Evolutionary conservation across 2,113 vertebrate species (phyloP).

Genomic region (Paracanthobrama guichenoti): DNA sequence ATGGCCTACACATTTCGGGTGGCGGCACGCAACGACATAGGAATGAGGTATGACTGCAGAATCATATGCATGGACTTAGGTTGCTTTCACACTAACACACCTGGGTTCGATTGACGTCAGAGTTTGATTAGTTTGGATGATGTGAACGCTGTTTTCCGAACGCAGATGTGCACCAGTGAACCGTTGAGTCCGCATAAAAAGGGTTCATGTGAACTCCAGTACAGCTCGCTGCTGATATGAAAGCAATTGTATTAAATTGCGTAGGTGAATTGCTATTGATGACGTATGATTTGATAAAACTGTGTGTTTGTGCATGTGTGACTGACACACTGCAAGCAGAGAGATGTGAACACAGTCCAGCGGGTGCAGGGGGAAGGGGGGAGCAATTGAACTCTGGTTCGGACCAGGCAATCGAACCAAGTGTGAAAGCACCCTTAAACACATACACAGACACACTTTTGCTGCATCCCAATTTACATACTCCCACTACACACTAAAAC

Average conservation of each 20-base stretch:
- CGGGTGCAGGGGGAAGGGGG: neutral
- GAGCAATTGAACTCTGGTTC: neutral
- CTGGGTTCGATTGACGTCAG: too few species aligned
- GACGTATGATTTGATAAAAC: neutral
- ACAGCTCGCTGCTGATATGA: too few species aligned
- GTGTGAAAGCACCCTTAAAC: neutral
- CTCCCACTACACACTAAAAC: neutral
- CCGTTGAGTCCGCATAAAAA: too few species aligned
- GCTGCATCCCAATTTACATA: too few species aligned
- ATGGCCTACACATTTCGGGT: conserved; percentile 93
- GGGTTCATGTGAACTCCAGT: too few species aligned
- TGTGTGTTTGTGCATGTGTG: neutral
- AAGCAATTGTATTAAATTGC: too few species aligned
- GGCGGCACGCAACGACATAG: conserved; percentile 92
- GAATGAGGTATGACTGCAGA: conserved; percentile 83
- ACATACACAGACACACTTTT: too few species aligned
- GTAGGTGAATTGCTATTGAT: too few species aligned
- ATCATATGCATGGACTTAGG: neutral
- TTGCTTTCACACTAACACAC: too few species aligned
- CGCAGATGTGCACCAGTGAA: too few species aligned
- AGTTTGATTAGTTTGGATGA: too few species aligned
- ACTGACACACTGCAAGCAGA: neutral
- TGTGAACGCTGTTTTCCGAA: too few species aligned
- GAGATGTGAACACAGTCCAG: neutral
- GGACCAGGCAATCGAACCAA: neutral